phyloP scores from a whole-genome alignment of 1,140 invertebrate genomes.

The Stenopsyche tienmushanensis region DNA sequence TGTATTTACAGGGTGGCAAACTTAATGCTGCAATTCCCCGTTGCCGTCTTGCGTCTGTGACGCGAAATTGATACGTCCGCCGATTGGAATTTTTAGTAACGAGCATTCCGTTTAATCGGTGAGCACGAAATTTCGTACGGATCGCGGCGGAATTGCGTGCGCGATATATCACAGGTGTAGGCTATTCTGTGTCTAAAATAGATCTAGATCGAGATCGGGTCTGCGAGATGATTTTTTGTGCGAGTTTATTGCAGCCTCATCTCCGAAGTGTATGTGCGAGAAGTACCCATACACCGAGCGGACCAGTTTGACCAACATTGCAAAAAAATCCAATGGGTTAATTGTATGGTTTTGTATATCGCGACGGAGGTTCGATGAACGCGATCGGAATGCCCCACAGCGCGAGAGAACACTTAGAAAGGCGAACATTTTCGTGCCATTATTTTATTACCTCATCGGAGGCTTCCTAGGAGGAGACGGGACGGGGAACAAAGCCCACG shows the following conservation, averaged over 20 bases:
- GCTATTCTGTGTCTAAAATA: not conserved
- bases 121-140: no score
- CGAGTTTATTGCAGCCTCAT: constrained; percentile 1
- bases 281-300: constrained; percentile 1
- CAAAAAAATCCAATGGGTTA: constrained; percentile 30
- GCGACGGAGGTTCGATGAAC: constrained; percentile 25
- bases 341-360: constrained; percentile 29
- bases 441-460: constrained; percentile 25
- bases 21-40: no score
- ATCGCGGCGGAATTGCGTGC: not conserved
- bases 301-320: constrained; percentile 24
- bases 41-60: no score
- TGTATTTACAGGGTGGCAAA: no score
- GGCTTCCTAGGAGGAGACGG: not conserved
- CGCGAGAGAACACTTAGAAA: constrained; percentile 11
- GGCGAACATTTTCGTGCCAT: constrained; percentile 20
- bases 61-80: no score
- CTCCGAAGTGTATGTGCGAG: not conserved
- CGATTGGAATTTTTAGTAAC: no score
- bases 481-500: not conserved
- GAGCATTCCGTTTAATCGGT: no score
- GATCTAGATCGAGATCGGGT: not conserved
- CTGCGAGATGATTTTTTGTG: not conserved
- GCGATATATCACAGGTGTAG: not conserved
- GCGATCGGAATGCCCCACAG: constrained; percentile 24